These are phyloP conservation scores for Fragum whitleyi DNA, from an alignment of 2,888 invertebrate genomes.

Conservation along the genomic window DNA sequence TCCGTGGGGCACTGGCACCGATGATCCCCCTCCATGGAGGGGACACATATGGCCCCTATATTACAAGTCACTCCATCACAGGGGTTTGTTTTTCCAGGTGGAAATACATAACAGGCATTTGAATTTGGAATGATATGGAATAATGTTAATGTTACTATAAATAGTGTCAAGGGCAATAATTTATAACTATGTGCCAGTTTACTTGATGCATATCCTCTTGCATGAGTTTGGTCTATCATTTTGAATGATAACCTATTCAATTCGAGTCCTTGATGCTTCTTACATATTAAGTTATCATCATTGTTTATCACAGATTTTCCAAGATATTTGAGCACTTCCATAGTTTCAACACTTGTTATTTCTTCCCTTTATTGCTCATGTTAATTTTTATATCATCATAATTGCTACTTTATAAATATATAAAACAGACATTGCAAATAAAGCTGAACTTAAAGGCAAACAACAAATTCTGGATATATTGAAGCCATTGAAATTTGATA, in stretches of 20 bases:
- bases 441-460: no score
- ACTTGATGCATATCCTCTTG: neutral
- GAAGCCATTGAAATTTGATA: no score
- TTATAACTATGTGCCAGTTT: neutral
- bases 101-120: slow-evolving; percentile 87
- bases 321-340: neutral
- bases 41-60: slow-evolving; percentile 90
- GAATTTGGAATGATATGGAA: slow-evolving; percentile 31
- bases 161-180: neutral
- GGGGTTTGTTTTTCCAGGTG: slow-evolving; percentile 90
- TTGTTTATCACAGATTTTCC: neutral
- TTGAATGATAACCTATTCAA: neutral
- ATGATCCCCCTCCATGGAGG: slow-evolving; percentile 89
- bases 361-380: neutral
- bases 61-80: slow-evolving; percentile 90
- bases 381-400: no score
- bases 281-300: neutral
- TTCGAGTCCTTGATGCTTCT: neutral
- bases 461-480: no score
- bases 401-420: no score
- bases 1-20: slow-evolving; percentile 92
- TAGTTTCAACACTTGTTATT: neutral
- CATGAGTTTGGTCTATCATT: neutral
- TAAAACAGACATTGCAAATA: no score
- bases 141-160: slow-evolving; percentile 8